phyloP scores from a whole-genome alignment of 2,888 invertebrate species.

The Amphiduros pacificus region DNA sequence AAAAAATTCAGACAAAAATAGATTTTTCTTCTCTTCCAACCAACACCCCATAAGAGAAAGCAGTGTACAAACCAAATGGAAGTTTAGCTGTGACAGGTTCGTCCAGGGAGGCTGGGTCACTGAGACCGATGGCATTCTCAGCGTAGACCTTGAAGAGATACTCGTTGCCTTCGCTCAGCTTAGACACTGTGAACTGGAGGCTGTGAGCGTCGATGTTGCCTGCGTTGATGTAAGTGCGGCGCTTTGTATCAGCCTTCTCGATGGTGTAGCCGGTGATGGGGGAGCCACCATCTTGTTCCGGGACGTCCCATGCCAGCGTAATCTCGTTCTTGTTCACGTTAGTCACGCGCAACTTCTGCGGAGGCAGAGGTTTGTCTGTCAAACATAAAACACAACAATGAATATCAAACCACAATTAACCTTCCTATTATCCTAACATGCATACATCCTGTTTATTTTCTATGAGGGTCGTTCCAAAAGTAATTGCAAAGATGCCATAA shows the following conservation, averaged over 20 bases:
- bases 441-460: too few relatives aligned
- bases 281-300: constrained; percentile 58
- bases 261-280: constrained; percentile 52
- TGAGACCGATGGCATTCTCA: constrained; percentile 69
- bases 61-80: constrained; percentile 27
- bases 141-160: constrained; percentile 63
- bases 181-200: constrained; percentile 26
- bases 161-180: constrained; percentile 57
- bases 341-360: constrained; percentile 44
- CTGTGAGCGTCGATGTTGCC: constrained; percentile 19
- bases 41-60: too few relatives aligned
- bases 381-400: too few relatives aligned
- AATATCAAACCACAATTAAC: too few relatives aligned
- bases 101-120: constrained; percentile 23
- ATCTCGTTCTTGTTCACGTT: constrained; percentile 46
- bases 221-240: constrained; percentile 41
- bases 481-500: too few relatives aligned
- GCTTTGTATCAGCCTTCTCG: constrained; percentile 49
- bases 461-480: too few relatives aligned
- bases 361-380: constrained; percentile 49
- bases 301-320: constrained; percentile 58
- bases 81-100: constrained; percentile 30
- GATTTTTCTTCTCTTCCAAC: too few relatives aligned
- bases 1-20: too few relatives aligned
- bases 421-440: too few relatives aligned